Base-by-base conservation (phyloP, 2,888 invertebrate species). In the Rhagium mordax region DNA sequence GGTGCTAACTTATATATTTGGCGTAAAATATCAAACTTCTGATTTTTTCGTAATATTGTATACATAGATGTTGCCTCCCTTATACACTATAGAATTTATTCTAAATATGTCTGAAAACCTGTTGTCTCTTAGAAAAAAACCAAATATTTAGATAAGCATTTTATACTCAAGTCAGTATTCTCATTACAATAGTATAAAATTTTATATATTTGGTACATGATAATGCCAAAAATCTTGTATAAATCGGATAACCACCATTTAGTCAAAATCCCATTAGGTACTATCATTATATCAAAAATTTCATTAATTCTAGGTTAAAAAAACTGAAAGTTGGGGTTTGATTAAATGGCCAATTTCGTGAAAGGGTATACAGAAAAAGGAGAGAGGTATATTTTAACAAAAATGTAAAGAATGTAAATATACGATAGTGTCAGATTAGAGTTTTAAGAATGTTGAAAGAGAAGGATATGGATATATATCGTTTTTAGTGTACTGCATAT, bases 11-110 rank as follows among this genome's bases (percentile, higher is more conserved):
- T 67, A 66, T 67, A 74, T 74, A 74, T 74, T 71, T 67, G 74
- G 72, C 74, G 53, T 61, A 27, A 62, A 70, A 72, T 72, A 74
- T 74, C 69, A 71, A 70, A 73, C 75, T 75, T 76, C 76, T 78
- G 41, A 72, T 69, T 72, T 75, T 72, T 72, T 53, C 49, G 57
- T 74, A 74, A 76, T 76, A 76, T 74, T 77, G 75, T 75, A 78
- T 78, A 81, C 74, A 78, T 80, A 81, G 81, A 80, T 82, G 83
- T 83, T 80, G 82, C 82, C 82, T 80, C 82, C 80, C 76, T 78
- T 77, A 74, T 75, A 79, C 80, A 81, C 74, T 78, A 74, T 77
- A 80, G 78, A 78, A 77, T 74, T 79, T 78, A 82, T 82, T 81
- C 83, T 82, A 81, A 82, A 82, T 74, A 79, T 76, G 74, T 78